Evolutionary conservation across 2,888 invertebrate species (phyloP).

Genomic region (Dasypolia templi): DNA sequence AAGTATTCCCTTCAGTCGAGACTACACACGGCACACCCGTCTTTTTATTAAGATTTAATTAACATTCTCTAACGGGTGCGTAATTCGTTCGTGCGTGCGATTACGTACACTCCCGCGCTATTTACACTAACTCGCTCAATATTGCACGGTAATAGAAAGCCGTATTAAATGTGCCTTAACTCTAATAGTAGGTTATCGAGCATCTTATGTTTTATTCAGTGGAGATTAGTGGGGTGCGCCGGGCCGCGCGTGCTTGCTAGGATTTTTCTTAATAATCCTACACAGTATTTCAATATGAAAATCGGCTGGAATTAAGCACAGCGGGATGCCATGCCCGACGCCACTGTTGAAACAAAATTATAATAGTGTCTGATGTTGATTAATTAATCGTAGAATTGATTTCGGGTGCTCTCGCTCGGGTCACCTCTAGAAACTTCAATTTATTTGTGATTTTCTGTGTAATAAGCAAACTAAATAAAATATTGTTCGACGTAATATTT

Average conservation of each 20-base stretch:
- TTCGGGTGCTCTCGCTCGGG: constrained; percentile 67
- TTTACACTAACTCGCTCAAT: constrained; percentile 67
- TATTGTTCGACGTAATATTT: constrained; percentile 56
- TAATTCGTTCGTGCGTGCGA: constrained; percentile 79
- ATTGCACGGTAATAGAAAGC: constrained; percentile 84
- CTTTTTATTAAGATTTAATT: constrained; percentile 88
- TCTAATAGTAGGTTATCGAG: constrained; percentile 87
- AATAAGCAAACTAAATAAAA: constrained; percentile 50
- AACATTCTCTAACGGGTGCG: constrained; percentile 76
- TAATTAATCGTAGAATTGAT: constrained; percentile 78
- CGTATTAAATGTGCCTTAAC: constrained; percentile 86
- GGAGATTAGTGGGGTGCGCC: constrained; percentile 83
- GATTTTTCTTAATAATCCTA: constrained; percentile 82
- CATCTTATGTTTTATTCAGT: constrained; percentile 89
- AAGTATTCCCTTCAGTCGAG: constrained; percentile 73
- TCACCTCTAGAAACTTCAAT: constrained; percentile 60
- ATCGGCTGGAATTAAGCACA: constrained; percentile 67
- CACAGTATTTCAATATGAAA: constrained; percentile 76
- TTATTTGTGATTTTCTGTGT: constrained; percentile 60
- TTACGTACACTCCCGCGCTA: constrained; percentile 72
- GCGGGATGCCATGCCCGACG: constrained; percentile 55
- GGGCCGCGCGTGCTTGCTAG: constrained; percentile 75
- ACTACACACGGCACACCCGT: constrained; percentile 58
- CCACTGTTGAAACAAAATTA: constrained; percentile 74
- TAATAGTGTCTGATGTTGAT: constrained; percentile 77